Evolutionary conservation across 2,888 invertebrate genomes (phyloP).

Genomic region (Ochlodes sylvanus): DNA sequence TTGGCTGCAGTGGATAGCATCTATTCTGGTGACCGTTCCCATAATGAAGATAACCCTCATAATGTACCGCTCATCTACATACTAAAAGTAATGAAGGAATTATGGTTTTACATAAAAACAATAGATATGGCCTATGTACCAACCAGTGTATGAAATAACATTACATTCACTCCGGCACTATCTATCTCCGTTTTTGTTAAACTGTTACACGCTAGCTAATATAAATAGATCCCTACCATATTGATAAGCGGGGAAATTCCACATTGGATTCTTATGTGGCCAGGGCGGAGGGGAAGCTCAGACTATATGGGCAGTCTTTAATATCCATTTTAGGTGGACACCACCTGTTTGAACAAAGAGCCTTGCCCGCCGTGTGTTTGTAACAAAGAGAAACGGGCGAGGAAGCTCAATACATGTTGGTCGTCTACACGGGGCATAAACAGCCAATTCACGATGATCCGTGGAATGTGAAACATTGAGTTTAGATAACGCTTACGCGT

Average conservation of each 20-base stretch:
- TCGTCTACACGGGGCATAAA: neutral
- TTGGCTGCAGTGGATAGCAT: too few species aligned
- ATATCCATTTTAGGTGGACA: constrained; percentile 26
- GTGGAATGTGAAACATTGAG: constrained; percentile 2
- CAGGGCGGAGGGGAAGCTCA: constrained; percentile 33
- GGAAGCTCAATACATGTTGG: constrained; percentile 32
- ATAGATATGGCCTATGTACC: constrained; percentile 15
- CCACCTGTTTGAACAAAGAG: constrained; percentile 10
- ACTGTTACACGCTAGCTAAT: constrained; percentile 5
- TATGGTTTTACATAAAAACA: neutral
- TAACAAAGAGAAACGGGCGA: constrained; percentile 25
- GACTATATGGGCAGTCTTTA: constrained; percentile 16
- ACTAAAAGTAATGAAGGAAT: too few species aligned
- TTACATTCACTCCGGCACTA: constrained; percentile 6
- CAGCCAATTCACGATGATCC: constrained; percentile 18
- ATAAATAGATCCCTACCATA: constrained; percentile 3
- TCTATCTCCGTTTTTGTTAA: constrained; percentile 12
- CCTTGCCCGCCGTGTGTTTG: constrained; percentile 3
- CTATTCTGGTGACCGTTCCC: too few species aligned
- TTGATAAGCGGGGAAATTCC: neutral
- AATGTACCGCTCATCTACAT: too few species aligned
- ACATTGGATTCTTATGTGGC: constrained; percentile 16
- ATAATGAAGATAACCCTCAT: too few species aligned
- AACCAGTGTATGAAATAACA: constrained; percentile 4
- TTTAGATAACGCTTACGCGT: constrained; percentile 3